These are phyloP conservation scores for Sipunculus nudus DNA, from an alignment of 2,888 invertebrate genomes.

Conservation along the genomic window DNA sequence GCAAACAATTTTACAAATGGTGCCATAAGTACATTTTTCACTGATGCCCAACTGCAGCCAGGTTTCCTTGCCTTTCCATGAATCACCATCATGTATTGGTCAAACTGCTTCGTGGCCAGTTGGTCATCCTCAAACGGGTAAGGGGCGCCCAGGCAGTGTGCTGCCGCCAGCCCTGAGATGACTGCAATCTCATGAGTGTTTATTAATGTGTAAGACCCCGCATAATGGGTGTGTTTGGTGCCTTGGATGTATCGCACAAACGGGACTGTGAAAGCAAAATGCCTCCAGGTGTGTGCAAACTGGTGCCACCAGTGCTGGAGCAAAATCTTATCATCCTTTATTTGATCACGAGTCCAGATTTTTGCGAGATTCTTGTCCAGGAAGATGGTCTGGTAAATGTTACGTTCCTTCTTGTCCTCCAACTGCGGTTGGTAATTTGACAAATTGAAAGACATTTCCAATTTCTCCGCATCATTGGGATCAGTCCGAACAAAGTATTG, in stretches of 20 bases:
- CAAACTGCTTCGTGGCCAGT: conserved; percentile 50
- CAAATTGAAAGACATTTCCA: conserved; percentile 56
- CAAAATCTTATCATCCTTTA: conserved; percentile 45
- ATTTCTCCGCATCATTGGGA: conserved; percentile 43
- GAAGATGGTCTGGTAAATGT: conserved; percentile 53
- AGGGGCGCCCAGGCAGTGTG: conserved; percentile 47
- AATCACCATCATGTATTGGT: conserved; percentile 48
- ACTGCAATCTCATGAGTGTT: conserved; percentile 53
- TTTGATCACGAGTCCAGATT: conserved; percentile 46
- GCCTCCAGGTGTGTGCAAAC: conserved; percentile 53
- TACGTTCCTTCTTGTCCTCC: conserved; percentile 37
- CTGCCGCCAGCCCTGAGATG: conserved; percentile 53
- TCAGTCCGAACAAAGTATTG: conserved; percentile 51
- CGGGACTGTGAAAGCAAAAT: conserved; percentile 53
- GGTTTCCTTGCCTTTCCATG: conserved; percentile 44
- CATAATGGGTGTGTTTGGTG: conserved; percentile 46
- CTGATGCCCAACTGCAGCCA: neutral
- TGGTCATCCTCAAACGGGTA: conserved; percentile 51
- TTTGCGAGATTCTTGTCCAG: conserved; percentile 44
- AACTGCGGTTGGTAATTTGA: conserved; percentile 53
- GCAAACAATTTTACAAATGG: no score
- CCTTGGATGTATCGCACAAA: conserved; percentile 51
- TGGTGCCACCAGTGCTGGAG: conserved; percentile 51
- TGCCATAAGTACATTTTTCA: neutral
- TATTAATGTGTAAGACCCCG: conserved; percentile 52